Base-by-base conservation (phyloP, 2,888 invertebrate species). In the Ditula angustiorana region DNA sequence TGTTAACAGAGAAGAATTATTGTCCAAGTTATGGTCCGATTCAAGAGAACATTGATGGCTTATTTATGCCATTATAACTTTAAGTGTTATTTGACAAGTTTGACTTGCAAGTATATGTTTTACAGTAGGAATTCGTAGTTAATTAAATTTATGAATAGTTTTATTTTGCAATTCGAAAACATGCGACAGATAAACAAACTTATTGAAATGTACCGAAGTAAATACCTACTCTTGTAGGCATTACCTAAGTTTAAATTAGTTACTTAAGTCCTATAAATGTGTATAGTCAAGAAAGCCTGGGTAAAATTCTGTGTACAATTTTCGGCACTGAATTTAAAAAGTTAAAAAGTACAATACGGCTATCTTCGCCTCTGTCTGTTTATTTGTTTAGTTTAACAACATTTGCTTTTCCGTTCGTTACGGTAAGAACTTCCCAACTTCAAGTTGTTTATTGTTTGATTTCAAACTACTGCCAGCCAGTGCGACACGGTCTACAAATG, bases 311-410 rank as follows among this genome's bases (percentile, higher is more conserved):
- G 16, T 8, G 41, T 28, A n/a, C 53, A 58, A 33, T 52, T 56
- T 57, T 47, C 53, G 58, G 35, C 46, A 53, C 53, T 23, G 46
- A 35, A 63, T 28, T 46, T 64, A 46, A 52, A 58, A 64, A 58
- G 52, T 64, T 59, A 59, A 55, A 63, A 64, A 59, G 53, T 53
- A 59, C 52, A 64, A 59, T 59, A 53, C 57, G 46, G 47, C 53
- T 35, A 59, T 64, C 19, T 46, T 47, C 47, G 64, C 59, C 53
- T 37, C 35, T 62, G 35, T 41, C 58, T 59, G 53, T 64, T 59
- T 64, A 64, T 64, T 64, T 64, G 64, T 59, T 64, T 53, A 64
- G 64, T 59, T 64, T 53, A 64, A 59, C 64, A 53, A 47, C 53
- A 64, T 64, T 64, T 64, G 53, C 64, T 53, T 59, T 55, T 37